phyloP scores from a whole-genome alignment of 2,113 vertebrate genomes.

The Hemibagrus wyckioides region DNA sequence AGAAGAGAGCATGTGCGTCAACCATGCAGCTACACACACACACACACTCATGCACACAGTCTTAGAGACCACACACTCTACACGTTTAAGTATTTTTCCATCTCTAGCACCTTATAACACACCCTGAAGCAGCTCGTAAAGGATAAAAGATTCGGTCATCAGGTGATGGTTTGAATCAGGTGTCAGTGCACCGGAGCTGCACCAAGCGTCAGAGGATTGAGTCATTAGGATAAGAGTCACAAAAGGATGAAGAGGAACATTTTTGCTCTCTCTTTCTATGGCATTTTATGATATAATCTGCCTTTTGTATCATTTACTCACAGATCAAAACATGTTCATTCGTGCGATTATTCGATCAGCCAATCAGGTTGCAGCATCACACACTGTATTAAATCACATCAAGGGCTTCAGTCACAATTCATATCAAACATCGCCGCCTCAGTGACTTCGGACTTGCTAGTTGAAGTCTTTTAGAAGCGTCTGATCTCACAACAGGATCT shows the following conservation, averaged over 20 bases:
- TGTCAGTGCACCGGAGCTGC: neutral
- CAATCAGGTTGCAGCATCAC: neutral
- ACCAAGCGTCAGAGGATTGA: neutral
- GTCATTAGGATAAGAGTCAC: no score
- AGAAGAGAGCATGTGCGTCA: constrained; percentile 6
- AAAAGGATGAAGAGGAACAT: neutral
- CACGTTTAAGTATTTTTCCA: neutral
- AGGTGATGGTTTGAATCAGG: neutral
- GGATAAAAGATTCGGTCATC: neutral
- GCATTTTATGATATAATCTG: neutral
- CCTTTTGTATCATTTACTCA: neutral
- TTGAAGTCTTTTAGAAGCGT: neutral
- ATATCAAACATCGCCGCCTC: neutral
- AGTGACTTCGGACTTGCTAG: neutral
- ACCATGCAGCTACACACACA: neutral
- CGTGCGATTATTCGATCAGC: neutral
- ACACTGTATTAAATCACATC: neutral
- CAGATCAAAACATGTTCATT: neutral
- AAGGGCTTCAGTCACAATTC: neutral
- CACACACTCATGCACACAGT: neutral
- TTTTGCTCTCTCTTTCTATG: neutral
- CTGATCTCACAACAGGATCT: no score
- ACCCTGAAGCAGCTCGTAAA: neutral
- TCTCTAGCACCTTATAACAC: neutral
- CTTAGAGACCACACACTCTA: neutral